Evolutionary conservation across 2,113 vertebrate species (phyloP), one percentile per base, ranked within the genome.

Genomic region (Cyprinodon tularosa): DNA sequence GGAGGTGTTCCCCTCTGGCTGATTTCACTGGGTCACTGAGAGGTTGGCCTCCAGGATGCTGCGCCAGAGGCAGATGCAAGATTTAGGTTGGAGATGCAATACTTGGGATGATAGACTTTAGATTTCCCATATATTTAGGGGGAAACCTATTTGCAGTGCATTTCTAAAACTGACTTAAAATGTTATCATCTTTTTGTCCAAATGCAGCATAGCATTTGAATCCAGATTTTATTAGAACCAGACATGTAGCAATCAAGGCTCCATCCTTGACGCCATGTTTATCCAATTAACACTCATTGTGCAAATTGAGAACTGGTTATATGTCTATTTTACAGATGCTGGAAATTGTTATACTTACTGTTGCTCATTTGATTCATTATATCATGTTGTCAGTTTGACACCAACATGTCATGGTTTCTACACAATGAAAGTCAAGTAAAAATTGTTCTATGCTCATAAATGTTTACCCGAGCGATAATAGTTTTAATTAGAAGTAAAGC

Each of bases 31-130:
- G 86, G 84, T 88, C 87, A 84, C 40, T 4, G 71, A 66, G 72
- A 89, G 90, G 83, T 70, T 88, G 74, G 71, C 45, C 63, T 45
- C 50, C 59, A 62, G 72, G 80, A 83, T 83, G 86, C 70, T 81
- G 76, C 59, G 63, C 82, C 87, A 71, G 29, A 81, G 78, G 39
- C 65, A 86, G 73, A 74, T 69, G 17, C 45, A 29, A 45, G n/a
- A 67, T 61, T 57, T 44, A n/a, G 60, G 40, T n/a, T 37, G 12
- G 47, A 45, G 22, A 48, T 40, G 76, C 6, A 20, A 20, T 36
- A n/a, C 36, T 47, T 53, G 12, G 2, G 12, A 4, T 45, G 40
- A 4, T n/a, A 7, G 20, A 20, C 50, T 57, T 57, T 20, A 50
- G 48, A 50, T 15, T 20, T 12, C 15, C 17, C 17, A 6, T 17